Evolutionary conservation across 2,113 vertebrate species (phyloP), one percentile per base, ranked within the genome.

Genomic region (Callipepla californica): DNA sequence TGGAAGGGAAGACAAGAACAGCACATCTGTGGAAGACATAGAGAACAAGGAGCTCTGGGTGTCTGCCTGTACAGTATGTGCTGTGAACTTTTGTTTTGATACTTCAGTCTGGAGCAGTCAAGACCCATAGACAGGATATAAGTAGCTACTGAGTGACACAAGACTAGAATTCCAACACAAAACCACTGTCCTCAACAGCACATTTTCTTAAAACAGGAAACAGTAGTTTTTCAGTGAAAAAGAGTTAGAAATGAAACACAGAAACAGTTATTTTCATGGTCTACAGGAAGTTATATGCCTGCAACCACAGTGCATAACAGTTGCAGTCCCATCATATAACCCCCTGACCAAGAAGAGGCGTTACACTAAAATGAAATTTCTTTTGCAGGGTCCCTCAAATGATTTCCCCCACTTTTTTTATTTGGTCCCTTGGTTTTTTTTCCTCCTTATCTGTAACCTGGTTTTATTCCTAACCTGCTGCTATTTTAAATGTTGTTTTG

Each of bases 1-100:
- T 92, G 91, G 48, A 89, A 85, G 45, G 88, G 80, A 89, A 91
- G 58, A 44, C 68, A 85, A 80, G 55, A 95, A 73, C 59, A 81
- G 80, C 62, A 90, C 75, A 95, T 66, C 72, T 88, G 78, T 38
- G 66, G 66, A 66, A 92, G 53, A n/a, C 72, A 30, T 32, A 86
- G 78, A 90, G 53, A 92, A 40, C 2, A 8, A 58, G 62, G 47
- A 69, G 47, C 28, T 89, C 58, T 90, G 80, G 20, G 76, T 63
- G 30, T 72, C 79, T 89, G 78, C 38, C 72, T 78, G 70, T 40
- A 76, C 25, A 57, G 11, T 45, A 50, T 77, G 40, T 68, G 47
- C 63, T 53, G 19, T 45, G 58, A 32, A 40, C 50, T 88, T 83
- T 77, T 87, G 22, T 65, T 86, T 59, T 69, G 18, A 82, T 91